Conservation (phyloP, 1,140 invertebrate species). For the Papilio helenus region DNA sequence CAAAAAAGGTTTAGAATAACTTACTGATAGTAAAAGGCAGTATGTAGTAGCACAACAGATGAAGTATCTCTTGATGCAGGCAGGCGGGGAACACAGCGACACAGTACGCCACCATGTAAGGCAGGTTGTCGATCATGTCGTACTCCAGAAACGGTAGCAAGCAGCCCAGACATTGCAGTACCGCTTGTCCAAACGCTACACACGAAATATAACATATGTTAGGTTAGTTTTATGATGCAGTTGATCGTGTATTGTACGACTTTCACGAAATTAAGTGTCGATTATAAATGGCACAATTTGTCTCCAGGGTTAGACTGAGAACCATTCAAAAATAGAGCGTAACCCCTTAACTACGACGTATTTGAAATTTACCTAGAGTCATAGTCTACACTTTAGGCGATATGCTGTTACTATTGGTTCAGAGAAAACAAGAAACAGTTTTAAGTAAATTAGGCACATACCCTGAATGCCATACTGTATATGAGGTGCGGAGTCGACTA, state of each 20-base stretch:
- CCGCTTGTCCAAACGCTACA: slow-evolving; percentile 94
- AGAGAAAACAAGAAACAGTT: neutral
- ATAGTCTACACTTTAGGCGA: neutral
- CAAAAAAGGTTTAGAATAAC: slow-evolving; percentile 57
- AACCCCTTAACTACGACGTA: no score
- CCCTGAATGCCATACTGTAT: slow-evolving; percentile 93
- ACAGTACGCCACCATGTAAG: slow-evolving; percentile 96
- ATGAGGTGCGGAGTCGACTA: slow-evolving; percentile 91
- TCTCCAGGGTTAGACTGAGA: no score
- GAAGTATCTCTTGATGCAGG: slow-evolving; percentile 97
- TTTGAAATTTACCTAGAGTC: no score
- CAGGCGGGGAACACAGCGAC: slow-evolving; percentile 95
- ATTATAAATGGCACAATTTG: no score
- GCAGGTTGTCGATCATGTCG: slow-evolving; percentile 97
- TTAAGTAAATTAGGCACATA: slow-evolving; percentile 60
- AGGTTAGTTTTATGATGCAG: neutral
- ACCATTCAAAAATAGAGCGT: no score
- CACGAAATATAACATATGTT: neutral
- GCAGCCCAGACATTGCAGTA: slow-evolving; percentile 95
- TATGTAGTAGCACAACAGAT: slow-evolving; percentile 97
- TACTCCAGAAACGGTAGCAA: slow-evolving; percentile 98
- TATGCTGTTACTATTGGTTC: neutral
- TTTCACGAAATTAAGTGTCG: no score
- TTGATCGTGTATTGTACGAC: no score
- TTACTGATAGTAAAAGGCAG: slow-evolving; percentile 97